phyloP scores from a whole-genome alignment of 1,140 invertebrate species.

The Globodera ellingtonae region DNA sequence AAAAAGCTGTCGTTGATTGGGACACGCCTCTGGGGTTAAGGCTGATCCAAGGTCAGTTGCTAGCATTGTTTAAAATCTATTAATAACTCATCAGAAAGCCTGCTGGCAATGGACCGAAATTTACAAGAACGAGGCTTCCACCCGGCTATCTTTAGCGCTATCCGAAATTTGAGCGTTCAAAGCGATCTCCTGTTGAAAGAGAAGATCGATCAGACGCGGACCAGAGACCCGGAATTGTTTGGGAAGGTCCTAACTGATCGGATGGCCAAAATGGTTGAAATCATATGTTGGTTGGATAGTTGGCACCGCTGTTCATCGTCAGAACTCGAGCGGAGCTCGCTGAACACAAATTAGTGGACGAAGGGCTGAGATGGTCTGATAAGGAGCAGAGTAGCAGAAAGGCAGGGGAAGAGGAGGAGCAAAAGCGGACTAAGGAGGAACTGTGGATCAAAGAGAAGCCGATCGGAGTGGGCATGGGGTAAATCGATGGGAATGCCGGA shows the following conservation, averaged over 20 bases:
- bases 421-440: slow-evolving; percentile 15
- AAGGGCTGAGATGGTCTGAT: slow-evolving; percentile 35
- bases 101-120: slow-evolving; percentile 27
- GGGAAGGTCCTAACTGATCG: neutral
- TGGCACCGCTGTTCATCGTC: slow-evolving; percentile 10
- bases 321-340: neutral
- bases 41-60: slow-evolving; percentile 31
- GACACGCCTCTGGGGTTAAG: slow-evolving; percentile 40
- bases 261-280: slow-evolving; percentile 16
- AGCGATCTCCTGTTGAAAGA: slow-evolving; percentile 18
- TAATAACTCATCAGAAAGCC: slow-evolving; percentile 5
- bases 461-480: neutral
- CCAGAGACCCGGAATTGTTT: slow-evolving; percentile 9
- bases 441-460: neutral
- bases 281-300: neutral
- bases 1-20: slow-evolving; percentile 11
- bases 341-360: slow-evolving; percentile 37
- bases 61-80: neutral
- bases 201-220: neutral
- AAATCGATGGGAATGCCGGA: neutral
- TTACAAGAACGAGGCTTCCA: slow-evolving; percentile 40
- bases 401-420: slow-evolving; percentile 6
- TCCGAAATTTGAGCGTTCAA: slow-evolving; percentile 40
- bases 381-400: slow-evolving; percentile 32
- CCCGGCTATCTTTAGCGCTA: slow-evolving; percentile 31